Evolutionary conservation across 2,888 invertebrate genomes (phyloP), one percentile per base, ranked within the genome.

Genomic region (Ochropleura leucogaster): DNA sequence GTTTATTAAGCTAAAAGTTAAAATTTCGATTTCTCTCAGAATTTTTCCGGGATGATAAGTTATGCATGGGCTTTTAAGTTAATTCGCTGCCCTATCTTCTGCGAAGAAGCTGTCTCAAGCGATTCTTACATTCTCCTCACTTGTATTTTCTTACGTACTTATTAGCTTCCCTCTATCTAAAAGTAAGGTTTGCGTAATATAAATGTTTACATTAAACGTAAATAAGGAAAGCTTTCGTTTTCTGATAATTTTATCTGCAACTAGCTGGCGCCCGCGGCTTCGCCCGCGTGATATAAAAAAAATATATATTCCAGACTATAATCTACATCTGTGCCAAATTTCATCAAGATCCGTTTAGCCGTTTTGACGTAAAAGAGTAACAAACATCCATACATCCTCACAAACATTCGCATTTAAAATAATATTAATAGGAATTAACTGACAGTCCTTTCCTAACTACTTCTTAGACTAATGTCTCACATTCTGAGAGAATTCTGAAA

Each of bases 61-160:
- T 70, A 84, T 80, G 74, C 80, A 81, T 64, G 44, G 64, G 74
- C 84, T 81, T 70, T 81, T 80, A 73, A 73, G 73, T 69, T 84
- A 70, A 81, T 80, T 83, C 18, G 49, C 47, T 70, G 44, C n/a
- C 53, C 20, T 59, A 80, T 57, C 46, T 74, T 47, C 62, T 57
- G 18, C 49, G 51, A 73, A 49, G 40, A 40, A 53, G 60, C 42
- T 79, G 42, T 79, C 20, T 51, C 42, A n/a, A 2, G 14, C 42
- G 20, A 44, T 16, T 18, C 14, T 55, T 20, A 55, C 10, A 18
- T 44, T 46, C 10, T 30, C 18, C 10, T 30, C 18, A 60, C 49
- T 76, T 65, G 14, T 73, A 53, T 9, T 10, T 10, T 20, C 7
- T 57, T 57, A 57, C 14, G 40, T 46, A 68, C 40, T 47, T 64